These are phyloP conservation scores for Toxostoma redivivum DNA, from an alignment of 2,113 vertebrate genomes.

Conservation along the genomic window DNA sequence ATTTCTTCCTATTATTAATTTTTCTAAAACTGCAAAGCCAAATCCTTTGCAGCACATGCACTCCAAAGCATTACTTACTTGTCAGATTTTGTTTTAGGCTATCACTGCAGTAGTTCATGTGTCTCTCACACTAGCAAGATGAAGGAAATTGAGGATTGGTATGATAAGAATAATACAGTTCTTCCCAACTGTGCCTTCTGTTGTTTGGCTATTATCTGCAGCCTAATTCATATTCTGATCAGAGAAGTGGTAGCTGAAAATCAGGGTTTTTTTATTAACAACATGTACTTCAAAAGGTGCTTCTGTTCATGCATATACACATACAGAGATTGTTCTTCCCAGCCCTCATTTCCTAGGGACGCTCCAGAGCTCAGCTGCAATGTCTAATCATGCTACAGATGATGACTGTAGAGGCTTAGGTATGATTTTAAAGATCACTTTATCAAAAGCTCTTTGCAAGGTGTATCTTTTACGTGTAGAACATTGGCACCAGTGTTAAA, in stretches of 20 bases:
- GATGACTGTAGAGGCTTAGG: conserved; percentile 1
- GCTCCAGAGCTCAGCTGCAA: conserved; percentile 5
- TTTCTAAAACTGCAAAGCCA: not conserved
- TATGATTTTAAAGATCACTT: conserved; percentile 25
- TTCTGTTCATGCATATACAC: not conserved
- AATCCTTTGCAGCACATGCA: not conserved
- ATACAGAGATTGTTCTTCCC: not conserved
- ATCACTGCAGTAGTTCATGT: not conserved
- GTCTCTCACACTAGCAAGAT: conserved; percentile 4
- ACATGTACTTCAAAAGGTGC: not conserved
- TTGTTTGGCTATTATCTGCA: conserved; percentile 56
- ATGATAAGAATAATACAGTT: conserved; percentile 32
- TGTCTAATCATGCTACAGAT: not conserved
- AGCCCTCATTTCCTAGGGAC: conserved; percentile 12
- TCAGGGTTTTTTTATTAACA: conserved; percentile 44
- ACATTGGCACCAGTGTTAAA: not conserved
- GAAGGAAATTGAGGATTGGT: conserved; percentile 20
- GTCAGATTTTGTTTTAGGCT: conserved; percentile 1
- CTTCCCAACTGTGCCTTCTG: conserved; percentile 48
- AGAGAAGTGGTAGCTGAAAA: conserved; percentile 54
- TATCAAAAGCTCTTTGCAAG: not conserved
- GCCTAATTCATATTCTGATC: conserved; percentile 73
- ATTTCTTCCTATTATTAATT: not conserved
- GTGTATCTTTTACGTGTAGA: not conserved
- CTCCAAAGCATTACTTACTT: conserved; percentile 5